Evolutionary conservation across 35 echinoderm and acorn worm species (phyloP), one percentile per base, ranked within the genome.

Genomic region (Ophioderma brevispina): DNA sequence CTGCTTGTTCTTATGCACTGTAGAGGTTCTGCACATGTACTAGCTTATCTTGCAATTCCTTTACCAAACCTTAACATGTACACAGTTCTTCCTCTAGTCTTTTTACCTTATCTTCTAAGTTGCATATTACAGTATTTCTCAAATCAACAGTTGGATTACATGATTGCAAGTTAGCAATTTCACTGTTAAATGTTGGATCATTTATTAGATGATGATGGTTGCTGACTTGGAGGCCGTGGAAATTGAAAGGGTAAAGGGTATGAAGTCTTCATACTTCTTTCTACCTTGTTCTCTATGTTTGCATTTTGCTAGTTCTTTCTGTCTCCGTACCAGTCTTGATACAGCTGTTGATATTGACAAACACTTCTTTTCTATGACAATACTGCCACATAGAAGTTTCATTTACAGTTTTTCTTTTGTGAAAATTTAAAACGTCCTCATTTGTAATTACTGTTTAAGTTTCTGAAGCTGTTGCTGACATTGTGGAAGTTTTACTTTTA

Each of bases 261-360:
- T 8, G 79, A 81, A 81, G 31, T 81, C 31, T 37, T 81, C 79
- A 81, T 81, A 81, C 37, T 32, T 37, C 37, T 21, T 21, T 81
- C 38, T 33, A 36, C 79, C 79, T 6, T 10, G 15, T 11, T 21
- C 31, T n/a, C 79, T 32, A 81, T 33, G 36, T 37, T 37, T 81
- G 37, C 36, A 35, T 37, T 81, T 81, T 3, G 39, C 14, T 13
- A 55, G 40, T 55, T 64, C 34, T 28, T 30, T 28, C 55, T 85
- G 35, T 35, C n/a, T 55, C 37, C 13, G 2, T 35, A 35, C 37
- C 14, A 81, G 8, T 81, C 79, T 52, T 8, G 8, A 11, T 8
- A 52, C 21, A 11, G 46, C 8, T 52, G 46, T 11, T 8, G 21
- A 8, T 11, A 52, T 52, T 21, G 46, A 52, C 21, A 21, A 52